These are phyloP conservation scores for Littorina saxatilis DNA, from an alignment of 1,140 invertebrate genomes.

Conservation along the genomic window DNA sequence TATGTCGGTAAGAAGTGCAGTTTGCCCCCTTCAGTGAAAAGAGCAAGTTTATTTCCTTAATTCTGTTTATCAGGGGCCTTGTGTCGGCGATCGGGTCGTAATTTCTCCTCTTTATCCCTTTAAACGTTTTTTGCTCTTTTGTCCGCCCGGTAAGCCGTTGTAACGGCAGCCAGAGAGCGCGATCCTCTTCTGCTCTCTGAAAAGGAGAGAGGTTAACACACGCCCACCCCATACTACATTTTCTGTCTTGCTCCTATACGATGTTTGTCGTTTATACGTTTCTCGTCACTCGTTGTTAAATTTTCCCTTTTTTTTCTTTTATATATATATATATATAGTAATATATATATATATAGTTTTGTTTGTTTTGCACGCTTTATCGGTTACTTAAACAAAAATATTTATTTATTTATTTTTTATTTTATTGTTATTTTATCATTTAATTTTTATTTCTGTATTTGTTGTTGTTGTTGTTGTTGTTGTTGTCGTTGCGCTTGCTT, in stretches of 20 bases:
- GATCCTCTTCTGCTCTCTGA: background rate
- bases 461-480: no score
- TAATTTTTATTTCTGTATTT: no score
- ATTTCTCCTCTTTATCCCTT: constrained; percentile 9
- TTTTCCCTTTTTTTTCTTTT: background rate
- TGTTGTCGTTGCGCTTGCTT: no score
- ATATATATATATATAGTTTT: no score
- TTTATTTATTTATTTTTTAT: no score
- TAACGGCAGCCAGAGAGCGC: background rate
- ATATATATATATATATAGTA: no score
- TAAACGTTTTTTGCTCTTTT: constrained; percentile 29
- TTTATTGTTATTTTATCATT: no score
- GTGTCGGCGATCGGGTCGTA: constrained; percentile 7
- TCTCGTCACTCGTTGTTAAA: background rate
- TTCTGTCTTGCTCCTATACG: no score
- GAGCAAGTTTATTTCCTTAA: constrained; percentile 25
- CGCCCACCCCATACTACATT: no score
- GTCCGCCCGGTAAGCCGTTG: background rate
- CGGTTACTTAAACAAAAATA: no score
- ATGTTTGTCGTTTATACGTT: background rate
- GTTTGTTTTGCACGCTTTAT: no score
- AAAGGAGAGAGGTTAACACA: no score
- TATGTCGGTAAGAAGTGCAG: constrained; percentile 1
- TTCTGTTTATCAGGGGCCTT: constrained; percentile 7
- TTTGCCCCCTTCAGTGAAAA: constrained; percentile 2